A percentile compares a stretch with the other conserved stretches of the same genome.
phyloP scores from a whole-genome alignment of 2,797 vertebrate genomes.

The Poeciliopsis gracilis region DNA sequence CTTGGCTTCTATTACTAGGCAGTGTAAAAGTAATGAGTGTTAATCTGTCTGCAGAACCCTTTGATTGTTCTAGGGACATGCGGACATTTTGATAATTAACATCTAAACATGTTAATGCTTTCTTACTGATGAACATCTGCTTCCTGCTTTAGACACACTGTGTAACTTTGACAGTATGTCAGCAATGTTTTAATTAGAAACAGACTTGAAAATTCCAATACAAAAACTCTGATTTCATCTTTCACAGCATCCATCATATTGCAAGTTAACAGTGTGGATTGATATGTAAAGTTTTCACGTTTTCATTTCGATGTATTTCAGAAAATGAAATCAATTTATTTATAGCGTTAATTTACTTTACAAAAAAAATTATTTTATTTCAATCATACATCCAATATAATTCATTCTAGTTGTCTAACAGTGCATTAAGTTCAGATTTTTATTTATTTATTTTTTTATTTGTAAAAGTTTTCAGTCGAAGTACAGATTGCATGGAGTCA shows the following conservation, averaged over 20 bases:
- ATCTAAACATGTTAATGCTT: not conserved
- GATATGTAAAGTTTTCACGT: not conserved
- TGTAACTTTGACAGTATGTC: not conserved
- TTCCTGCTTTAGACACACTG: not conserved
- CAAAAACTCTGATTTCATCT: not conserved
- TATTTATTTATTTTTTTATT: too few species aligned
- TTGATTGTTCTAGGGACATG: constrained; percentile 4
- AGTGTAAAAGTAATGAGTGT: constrained; percentile 15
- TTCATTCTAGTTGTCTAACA: too few species aligned
- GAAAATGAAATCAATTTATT: not conserved
- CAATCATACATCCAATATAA: too few species aligned
- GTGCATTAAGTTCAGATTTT: too few species aligned
- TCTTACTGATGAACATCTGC: not conserved
- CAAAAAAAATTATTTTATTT: too few species aligned
- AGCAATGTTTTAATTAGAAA: not conserved
- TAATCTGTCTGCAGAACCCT: constrained; percentile 35
- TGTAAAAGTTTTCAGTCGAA: too few species aligned
- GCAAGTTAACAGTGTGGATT: not conserved
- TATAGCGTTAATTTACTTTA: too few species aligned
- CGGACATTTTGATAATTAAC: constrained; percentile 3
- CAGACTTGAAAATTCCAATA: not conserved
- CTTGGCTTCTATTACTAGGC: constrained; percentile 19
- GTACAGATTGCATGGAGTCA: too few species aligned
- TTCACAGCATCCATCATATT: not conserved
- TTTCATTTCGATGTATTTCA: not conserved